Conservation (phyloP, 1,140 invertebrate genomes). For the Nephila pilipes region DNA sequence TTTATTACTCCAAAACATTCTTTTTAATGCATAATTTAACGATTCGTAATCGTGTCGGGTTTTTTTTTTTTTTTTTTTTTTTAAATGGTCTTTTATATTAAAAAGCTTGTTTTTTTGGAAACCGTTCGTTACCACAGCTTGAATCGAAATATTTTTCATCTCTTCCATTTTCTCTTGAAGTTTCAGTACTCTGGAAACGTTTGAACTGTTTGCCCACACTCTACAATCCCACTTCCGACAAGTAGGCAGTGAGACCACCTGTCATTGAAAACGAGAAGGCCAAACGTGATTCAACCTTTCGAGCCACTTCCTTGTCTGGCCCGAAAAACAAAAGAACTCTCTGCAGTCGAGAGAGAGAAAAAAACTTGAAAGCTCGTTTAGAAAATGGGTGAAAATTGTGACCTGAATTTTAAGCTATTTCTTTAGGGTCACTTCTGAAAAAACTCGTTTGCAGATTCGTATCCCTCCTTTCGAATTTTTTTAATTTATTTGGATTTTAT, state of each 20-base stretch:
- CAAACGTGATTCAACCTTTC: background rate
- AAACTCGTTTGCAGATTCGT: background rate
- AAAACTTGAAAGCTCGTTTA: background rate
- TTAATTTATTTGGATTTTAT: constrained; percentile 15
- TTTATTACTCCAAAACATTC: too few species aligned
- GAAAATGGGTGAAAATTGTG: constrained; percentile 9
- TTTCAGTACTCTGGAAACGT: background rate
- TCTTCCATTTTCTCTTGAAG: too few species aligned
- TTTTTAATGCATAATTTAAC: too few species aligned
- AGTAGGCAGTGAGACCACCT: background rate
- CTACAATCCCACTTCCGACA: background rate
- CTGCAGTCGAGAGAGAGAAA: background rate
- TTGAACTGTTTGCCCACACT: background rate
- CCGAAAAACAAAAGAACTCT: background rate
- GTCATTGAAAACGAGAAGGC: constrained; percentile 5
- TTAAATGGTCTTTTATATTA: too few species aligned
- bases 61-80: too few species aligned
- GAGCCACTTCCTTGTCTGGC: constrained; percentile 9
- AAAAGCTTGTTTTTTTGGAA: too few species aligned
- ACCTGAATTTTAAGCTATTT: background rate
- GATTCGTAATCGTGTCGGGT: too few species aligned
- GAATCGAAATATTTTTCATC: too few species aligned
- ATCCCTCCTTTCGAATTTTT: background rate
- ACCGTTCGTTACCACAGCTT: too few species aligned
- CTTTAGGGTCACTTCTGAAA: background rate